Base-by-base conservation (phyloP, 2,888 invertebrate species). In the Chromoteleia sp. region DNA sequence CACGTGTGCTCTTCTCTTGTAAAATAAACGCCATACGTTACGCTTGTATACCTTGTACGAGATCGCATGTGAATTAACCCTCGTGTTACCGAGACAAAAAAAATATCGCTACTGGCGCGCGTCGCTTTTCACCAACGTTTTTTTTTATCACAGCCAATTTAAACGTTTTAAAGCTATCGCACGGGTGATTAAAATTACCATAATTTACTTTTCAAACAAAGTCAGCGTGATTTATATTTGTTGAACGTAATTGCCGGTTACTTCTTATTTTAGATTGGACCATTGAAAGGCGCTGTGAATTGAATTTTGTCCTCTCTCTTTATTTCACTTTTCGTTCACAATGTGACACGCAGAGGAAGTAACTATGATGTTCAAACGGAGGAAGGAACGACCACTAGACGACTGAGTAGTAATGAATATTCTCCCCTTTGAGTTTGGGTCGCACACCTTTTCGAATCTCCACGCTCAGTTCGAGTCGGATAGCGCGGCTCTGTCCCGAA, bases 21-120 rank as follows among this genome's bases (percentile, higher is more conserved):
- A 91, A 91, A 90, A 91, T 90, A 91, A 91, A 91, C 87, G 88
- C 86, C 87, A 88, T 90, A 88, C 86, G 87, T 88, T 89, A 90
- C 87, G 90, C 91, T 91, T 90, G 90, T 91, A 91, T 89, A 89
- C 85, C 83, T 87, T 81, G 73, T 74, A 68, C 68, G 68, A 74
- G 68, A 81, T 83, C 70, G 61, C 75, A 81, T 63, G 81, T 78
- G 33, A 79, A 80, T 85, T 83, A 71, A 83, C 73, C 83, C 83
- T 81, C 73, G 67, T 74, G 82, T 81, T 77, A 85, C 58, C 59
- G 81, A 85, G 79, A 83, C 80, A 82, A 81, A 75, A 82, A 78
- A 85, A 84, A 84, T 81, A 84, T 65, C 56, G 73, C 82, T 78
- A 59, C 67, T 48, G 65, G 83, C 75, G 59, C n/a, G 17, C 54